Percentiles rank a stretch among this genome's conserved stretches.
phyloP scores from a whole-genome alignment of 1,140 invertebrate species.

The Helicoverpa armigera region DNA sequence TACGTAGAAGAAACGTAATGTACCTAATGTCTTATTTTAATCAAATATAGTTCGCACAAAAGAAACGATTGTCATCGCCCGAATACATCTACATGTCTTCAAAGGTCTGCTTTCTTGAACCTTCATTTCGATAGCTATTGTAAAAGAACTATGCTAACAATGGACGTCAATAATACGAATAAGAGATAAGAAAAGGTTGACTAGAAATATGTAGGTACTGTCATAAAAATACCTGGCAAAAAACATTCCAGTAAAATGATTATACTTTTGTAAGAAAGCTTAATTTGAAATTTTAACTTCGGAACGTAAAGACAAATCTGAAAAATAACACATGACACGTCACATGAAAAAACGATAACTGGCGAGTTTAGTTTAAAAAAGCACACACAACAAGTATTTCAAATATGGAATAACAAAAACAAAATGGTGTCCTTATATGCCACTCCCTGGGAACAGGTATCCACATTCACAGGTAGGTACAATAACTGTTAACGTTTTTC shows the following conservation, averaged over 20 bases:
- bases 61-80: not conserved
- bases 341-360: too few relatives aligned
- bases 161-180: conserved; percentile 13
- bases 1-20: not conserved
- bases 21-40: conserved; percentile 1
- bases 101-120: not conserved
- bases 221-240: too few relatives aligned
- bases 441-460: not conserved
- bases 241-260: too few relatives aligned
- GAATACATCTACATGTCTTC: not conserved
- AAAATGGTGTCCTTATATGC: not conserved
- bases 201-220: not conserved
- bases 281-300: too few relatives aligned
- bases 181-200: not conserved
- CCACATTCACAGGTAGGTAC: not conserved
- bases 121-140: conserved; percentile 17
- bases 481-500: conserved; percentile 21
- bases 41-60: not conserved
- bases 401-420: conserved; percentile 4
- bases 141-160: conserved; percentile 2
- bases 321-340: too few relatives aligned
- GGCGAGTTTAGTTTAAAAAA: too few relatives aligned
- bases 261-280: too few relatives aligned
- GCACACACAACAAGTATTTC: not conserved
- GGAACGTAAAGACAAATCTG: too few relatives aligned